These are phyloP conservation scores for Calidris pygmaea DNA, from an alignment of 2,113 vertebrate genomes.

Conservation along the genomic window DNA sequence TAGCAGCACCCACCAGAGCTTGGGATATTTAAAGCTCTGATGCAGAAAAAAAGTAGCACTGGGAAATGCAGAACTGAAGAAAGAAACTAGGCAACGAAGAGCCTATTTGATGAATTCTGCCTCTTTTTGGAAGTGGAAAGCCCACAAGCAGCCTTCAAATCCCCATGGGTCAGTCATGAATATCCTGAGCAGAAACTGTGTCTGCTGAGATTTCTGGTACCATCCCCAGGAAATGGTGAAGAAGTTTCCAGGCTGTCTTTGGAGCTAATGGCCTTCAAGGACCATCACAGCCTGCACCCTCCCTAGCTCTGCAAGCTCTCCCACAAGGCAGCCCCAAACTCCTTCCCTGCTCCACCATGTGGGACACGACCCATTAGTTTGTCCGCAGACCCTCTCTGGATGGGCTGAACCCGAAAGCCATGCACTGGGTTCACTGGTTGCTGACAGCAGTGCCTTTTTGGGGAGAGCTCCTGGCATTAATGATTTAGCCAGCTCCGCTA, in stretches of 20 bases:
- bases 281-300: neutral
- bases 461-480: neutral
- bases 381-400: neutral
- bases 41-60: neutral
- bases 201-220: rapidly evolving
- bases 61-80: neutral
- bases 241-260: neutral
- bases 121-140: neutral
- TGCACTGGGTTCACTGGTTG: neutral
- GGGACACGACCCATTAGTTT: rapidly evolving
- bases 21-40: neutral
- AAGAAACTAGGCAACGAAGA: neutral
- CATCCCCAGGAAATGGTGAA: rapidly evolving
- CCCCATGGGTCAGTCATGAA: rapidly evolving
- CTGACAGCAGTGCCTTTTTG: neutral
- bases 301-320: neutral
- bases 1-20: neutral
- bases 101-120: neutral
- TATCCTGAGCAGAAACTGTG: neutral
- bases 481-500: neutral
- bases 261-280: neutral
- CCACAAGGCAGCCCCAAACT: neutral
- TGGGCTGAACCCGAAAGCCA: neutral
- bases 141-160: neutral
- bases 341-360: rapidly evolving